These are phyloP conservation scores for Plagodis dolabraria DNA, from an alignment of 2,888 invertebrate species.

Conservation along the genomic window DNA sequence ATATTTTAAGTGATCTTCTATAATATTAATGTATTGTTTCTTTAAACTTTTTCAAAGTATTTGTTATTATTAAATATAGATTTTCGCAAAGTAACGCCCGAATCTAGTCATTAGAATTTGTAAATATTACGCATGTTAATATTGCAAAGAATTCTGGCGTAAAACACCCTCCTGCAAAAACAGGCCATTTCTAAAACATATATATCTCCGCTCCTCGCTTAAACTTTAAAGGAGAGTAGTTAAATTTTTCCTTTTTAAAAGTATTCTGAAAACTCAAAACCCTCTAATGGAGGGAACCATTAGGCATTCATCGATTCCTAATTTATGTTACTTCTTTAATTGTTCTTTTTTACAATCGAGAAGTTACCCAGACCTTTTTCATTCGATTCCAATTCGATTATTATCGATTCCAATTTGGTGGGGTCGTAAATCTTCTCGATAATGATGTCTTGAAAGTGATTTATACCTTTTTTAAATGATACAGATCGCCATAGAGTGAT, in stretches of 20 bases:
- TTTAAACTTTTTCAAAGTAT: too few relatives aligned
- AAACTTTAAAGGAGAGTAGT: conserved; percentile 71
- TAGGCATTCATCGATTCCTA: conserved; percentile 81
- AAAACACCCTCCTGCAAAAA: not conserved
- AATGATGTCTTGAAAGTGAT: conserved; percentile 40
- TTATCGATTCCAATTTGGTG: conserved; percentile 61
- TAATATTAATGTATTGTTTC: too few relatives aligned
- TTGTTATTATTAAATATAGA: too few relatives aligned
- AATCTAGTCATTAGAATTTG: too few relatives aligned
- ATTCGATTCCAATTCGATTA: conserved; percentile 47
- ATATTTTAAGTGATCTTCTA: too few relatives aligned
- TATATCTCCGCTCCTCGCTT: conserved; percentile 48
- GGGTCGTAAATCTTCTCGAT: conserved; percentile 63
- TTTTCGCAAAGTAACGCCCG: too few relatives aligned
- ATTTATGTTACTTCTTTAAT: conserved; percentile 78
- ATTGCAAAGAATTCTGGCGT: not conserved
- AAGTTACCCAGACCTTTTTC: conserved; percentile 63
- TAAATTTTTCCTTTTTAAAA: conserved; percentile 69
- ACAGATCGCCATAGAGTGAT: conserved; percentile 26
- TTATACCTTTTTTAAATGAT: conserved; percentile 43
- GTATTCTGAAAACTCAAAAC: conserved; percentile 68
- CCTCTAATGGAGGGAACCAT: conserved; percentile 79
- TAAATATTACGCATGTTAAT: not conserved
- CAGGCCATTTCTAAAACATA: conserved; percentile 38
- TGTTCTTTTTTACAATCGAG: conserved; percentile 70